A percentile compares a stretch with the other conserved stretches of the same genome.
phyloP scores from a whole-genome alignment of 2,113 vertebrate species.

The Macrotis lagotis region DNA sequence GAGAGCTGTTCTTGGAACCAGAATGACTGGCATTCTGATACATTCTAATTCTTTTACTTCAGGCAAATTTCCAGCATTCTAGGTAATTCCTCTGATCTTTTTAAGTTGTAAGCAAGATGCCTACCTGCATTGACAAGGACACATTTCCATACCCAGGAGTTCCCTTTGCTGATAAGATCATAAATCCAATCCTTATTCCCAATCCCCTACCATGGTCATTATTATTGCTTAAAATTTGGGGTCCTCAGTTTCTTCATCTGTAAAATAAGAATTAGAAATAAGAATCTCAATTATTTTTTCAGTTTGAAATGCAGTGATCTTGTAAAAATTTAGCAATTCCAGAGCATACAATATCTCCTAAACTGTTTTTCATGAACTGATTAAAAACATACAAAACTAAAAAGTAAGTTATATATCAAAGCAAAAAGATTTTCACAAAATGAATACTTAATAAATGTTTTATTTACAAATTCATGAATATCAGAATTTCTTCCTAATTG shows the following conservation, averaged over 20 bases:
- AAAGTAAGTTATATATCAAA: neutral
- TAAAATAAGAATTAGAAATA: neutral
- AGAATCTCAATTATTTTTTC: neutral
- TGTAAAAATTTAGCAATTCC: neutral
- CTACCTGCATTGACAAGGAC: neutral
- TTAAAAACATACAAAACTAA: neutral
- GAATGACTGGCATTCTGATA: neutral
- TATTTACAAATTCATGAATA: neutral
- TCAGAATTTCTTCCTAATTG: neutral
- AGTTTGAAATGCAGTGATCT: neutral
- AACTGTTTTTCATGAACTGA: neutral
- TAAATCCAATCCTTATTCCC: neutral
- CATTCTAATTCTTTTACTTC: neutral
- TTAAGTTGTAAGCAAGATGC: neutral
- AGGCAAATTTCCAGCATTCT: neutral
- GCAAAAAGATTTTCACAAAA: neutral
- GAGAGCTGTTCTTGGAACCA: neutral
- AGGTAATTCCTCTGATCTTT: neutral
- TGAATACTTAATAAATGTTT: neutral
- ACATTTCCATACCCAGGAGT: neutral
- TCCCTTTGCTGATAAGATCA: neutral
- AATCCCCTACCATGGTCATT: neutral
- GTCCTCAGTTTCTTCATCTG: neutral
- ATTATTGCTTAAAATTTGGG: neutral
- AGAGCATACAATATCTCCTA: neutral